Conservation (phyloP, 1,140 invertebrate genomes). For the Trichonephila clavata region DNA sequence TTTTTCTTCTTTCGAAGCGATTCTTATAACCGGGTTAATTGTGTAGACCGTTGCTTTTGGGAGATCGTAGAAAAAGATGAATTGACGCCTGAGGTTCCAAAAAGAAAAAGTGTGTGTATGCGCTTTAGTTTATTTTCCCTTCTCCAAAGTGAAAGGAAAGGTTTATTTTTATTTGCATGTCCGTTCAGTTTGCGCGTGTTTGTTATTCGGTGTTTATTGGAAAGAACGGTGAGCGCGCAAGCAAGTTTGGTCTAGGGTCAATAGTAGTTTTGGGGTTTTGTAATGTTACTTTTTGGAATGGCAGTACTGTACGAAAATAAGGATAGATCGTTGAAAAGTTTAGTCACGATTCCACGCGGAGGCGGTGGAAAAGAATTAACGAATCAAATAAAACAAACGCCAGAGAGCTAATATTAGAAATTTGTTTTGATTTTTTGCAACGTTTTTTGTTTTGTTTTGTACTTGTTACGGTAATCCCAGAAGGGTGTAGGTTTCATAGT, state of each 20-base stretch:
- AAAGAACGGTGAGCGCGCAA: neutral
- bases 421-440: neutral
- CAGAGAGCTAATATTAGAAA: slow-evolving; percentile 54
- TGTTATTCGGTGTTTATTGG: slow-evolving; percentile 14
- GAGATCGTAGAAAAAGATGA: neutral
- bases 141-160: slow-evolving; percentile 10
- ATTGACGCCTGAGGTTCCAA: slow-evolving; percentile 10
- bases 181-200: neutral
- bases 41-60: slow-evolving; percentile 29
- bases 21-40: slow-evolving; percentile 74
- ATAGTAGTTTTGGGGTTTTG: slow-evolving; percentile 11
- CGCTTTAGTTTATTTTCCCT: slow-evolving; percentile 41
- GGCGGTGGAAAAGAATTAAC: neutral
- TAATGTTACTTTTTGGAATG: neutral
- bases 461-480: neutral
- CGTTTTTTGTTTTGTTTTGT: neutral
- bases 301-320: neutral
- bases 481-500: neutral
- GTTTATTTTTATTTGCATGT: slow-evolving; percentile 14
- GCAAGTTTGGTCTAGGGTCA: slow-evolving; percentile 27
- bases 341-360: slow-evolving; percentile 16
- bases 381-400: neutral
- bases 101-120: neutral
- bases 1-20: neutral
- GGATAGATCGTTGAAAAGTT: slow-evolving; percentile 8